These are phyloP conservation scores for Petrolisthes manimaculis DNA, from an alignment of 2,888 invertebrate species.

Conservation along the genomic window DNA sequence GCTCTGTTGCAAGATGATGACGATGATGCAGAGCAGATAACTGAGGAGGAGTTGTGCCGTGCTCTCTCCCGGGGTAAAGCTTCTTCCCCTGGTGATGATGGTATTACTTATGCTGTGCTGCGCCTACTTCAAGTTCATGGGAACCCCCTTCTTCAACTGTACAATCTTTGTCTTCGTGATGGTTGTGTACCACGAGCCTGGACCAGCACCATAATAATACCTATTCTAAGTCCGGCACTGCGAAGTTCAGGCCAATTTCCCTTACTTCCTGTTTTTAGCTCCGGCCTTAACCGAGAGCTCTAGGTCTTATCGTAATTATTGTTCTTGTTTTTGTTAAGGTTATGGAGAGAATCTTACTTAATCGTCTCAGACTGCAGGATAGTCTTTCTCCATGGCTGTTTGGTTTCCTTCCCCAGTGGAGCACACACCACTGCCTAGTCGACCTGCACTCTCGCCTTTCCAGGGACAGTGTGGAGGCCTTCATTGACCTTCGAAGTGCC, in stretches of 20 bases:
- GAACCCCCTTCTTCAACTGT: background rate
- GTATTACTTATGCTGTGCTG: slow-evolving; percentile 16
- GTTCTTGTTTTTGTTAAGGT: too few relatives aligned
- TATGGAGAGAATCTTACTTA: slow-evolving; percentile 2
- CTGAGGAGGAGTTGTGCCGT: slow-evolving; percentile 5
- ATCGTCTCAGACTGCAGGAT: slow-evolving; percentile 4
- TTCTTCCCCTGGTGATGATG: slow-evolving; percentile 14
- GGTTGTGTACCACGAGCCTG: background rate
- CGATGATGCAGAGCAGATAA: slow-evolving; percentile 1
- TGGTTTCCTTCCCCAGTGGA: slow-evolving; percentile 2
- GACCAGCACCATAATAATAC: background rate
- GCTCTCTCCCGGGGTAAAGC: background rate
- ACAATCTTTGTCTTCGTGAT: background rate
- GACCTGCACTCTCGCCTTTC: background rate
- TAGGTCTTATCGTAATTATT: too few relatives aligned
- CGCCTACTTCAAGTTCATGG: background rate
- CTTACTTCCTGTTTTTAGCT: background rate
- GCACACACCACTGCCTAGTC: slow-evolving; percentile 25
- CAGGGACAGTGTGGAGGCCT: slow-evolving; percentile 17
- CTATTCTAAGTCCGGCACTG: slow-evolving; percentile 23
- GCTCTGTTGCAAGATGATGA: slow-evolving; percentile 10
- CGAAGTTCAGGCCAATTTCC: slow-evolving; percentile 12
- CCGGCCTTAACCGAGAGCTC: too few relatives aligned
- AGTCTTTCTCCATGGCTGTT: background rate
- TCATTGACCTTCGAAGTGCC: slow-evolving; percentile 25